Evolutionary conservation across 2,113 vertebrate genomes (phyloP).

Genomic region (Catharus minimus): DNA sequence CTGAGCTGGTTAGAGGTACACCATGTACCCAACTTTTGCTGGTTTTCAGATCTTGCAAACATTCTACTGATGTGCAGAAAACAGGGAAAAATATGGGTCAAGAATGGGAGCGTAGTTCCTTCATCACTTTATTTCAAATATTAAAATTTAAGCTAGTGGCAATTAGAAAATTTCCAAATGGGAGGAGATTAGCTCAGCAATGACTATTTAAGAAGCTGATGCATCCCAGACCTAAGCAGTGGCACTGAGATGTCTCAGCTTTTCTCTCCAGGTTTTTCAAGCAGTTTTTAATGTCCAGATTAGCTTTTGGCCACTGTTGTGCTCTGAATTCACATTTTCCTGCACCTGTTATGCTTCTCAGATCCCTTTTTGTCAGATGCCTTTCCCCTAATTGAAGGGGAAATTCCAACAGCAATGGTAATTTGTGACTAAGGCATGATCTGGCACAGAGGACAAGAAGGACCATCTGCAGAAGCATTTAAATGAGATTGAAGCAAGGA

Average conservation of each 20-base stretch:
- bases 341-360: not conserved
- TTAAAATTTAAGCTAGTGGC: not conserved
- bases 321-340: not conserved
- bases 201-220: not conserved
- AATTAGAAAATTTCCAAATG: not conserved
- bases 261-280: not conserved
- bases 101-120: not conserved
- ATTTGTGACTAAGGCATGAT: not conserved
- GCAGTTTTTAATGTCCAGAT: not conserved
- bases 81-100: not conserved
- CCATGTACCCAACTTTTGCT: not conserved
- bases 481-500: not conserved
- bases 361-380: not conserved
- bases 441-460: not conserved
- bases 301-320: not conserved
- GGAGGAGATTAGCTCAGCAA: not conserved
- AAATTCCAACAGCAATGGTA: not conserved
- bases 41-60: not conserved
- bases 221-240: not conserved
- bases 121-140: not conserved
- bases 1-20: not conserved
- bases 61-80: not conserved
- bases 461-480: not conserved
- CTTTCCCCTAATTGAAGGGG: not conserved
- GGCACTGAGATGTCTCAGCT: not conserved